These are phyloP conservation scores for Gryon sp. DNA, from an alignment of 1,140 invertebrate species.

Conservation along the genomic window DNA sequence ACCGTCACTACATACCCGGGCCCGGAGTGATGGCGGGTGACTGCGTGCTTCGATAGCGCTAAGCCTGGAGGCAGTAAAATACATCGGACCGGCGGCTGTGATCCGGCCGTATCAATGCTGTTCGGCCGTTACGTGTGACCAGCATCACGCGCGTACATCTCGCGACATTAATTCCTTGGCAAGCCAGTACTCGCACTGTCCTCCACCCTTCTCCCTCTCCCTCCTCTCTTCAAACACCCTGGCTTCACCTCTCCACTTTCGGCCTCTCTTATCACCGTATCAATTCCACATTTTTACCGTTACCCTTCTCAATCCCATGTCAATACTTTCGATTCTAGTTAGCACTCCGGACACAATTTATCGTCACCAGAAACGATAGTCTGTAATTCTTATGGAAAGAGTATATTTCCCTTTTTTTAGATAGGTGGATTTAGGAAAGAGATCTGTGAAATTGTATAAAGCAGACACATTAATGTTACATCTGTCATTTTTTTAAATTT, in stretches of 20 bases:
- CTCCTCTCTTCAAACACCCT: no score
- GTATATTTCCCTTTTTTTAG: neutral
- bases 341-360: constrained; percentile 36
- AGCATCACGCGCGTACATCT: constrained; percentile 63
- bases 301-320: constrained; percentile 34
- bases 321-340: constrained; percentile 56
- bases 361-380: constrained; percentile 14
- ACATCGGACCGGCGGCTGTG: constrained; percentile 78
- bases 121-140: constrained; percentile 74
- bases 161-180: constrained; percentile 64
- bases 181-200: constrained; percentile 39
- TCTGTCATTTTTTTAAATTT: no score
- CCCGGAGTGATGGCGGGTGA: constrained; percentile 79
- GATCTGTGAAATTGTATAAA: no score
- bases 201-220: neutral
- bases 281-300: constrained; percentile 59
- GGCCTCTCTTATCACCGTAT: constrained; percentile 55
- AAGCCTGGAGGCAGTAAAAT: constrained; percentile 79
- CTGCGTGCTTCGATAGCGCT: constrained; percentile 79
- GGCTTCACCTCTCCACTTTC: constrained; percentile 2
- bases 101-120: constrained; percentile 79
- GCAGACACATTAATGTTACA: no score
- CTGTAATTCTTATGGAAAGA: constrained; percentile 18
- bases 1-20: constrained; percentile 79
- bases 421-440: neutral